Evolutionary conservation across 2,113 vertebrate genomes (phyloP).

Genomic region (Petrocephalus microphthalmus): DNA sequence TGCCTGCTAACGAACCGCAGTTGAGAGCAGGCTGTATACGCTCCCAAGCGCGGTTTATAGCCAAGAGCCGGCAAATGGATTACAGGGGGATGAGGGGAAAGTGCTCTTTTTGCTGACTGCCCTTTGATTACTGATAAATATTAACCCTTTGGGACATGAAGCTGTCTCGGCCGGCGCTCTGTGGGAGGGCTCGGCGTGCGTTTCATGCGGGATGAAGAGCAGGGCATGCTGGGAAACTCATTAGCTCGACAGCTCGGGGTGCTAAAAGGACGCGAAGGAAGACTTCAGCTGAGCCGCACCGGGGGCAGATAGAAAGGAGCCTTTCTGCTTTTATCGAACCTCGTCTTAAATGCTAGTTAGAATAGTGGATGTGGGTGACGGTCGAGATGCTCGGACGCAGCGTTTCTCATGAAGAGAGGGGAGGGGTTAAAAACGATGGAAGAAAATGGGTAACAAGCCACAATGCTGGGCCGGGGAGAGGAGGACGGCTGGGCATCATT

Average conservation of each 20-base stretch:
- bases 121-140: slow-evolving; percentile 53
- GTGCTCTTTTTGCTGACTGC: slow-evolving; percentile 54
- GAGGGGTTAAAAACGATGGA: not conserved
- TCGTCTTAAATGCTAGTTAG: not conserved
- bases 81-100: slow-evolving; percentile 57
- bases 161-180: not conserved
- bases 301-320: not conserved
- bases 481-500: not conserved
- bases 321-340: slow-evolving; percentile 1
- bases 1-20: slow-evolving; percentile 69
- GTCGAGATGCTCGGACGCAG: not conserved
- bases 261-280: not conserved
- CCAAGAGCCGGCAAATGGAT: slow-evolving; percentile 76
- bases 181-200: not conserved
- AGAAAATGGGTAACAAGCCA: not conserved
- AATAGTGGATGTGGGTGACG: not conserved
- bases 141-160: slow-evolving; percentile 16
- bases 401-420: not conserved
- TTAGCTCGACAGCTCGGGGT: not conserved
- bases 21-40: slow-evolving; percentile 43
- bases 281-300: not conserved
- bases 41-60: slow-evolving; percentile 70
- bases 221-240: not conserved
- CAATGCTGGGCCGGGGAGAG: not conserved
- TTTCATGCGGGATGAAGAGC: not conserved